phyloP scores from a whole-genome alignment of 2,888 invertebrate genomes.

The Philonicus albiceps region DNA sequence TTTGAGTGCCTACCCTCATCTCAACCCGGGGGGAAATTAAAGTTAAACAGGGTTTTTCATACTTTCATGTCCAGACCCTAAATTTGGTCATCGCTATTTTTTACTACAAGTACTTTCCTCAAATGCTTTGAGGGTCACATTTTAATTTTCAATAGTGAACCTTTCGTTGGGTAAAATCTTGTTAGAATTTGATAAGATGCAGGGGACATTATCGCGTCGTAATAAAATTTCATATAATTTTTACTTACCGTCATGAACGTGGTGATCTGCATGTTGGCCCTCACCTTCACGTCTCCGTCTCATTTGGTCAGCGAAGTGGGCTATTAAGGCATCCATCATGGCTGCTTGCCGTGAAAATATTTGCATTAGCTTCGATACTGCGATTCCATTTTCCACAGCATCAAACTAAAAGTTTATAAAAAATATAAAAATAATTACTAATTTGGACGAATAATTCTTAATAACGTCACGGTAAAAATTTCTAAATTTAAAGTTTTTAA shows the following conservation, averaged over 20 bases:
- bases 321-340: conserved; percentile 87
- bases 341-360: conserved; percentile 75
- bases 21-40: neutral
- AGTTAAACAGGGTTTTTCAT: neutral
- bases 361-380: conserved; percentile 63
- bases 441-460: neutral
- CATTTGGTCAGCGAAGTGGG: conserved; percentile 81
- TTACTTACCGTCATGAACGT: conserved; percentile 62
- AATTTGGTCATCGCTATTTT: neutral
- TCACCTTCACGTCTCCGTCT: conserved; percentile 68
- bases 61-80: neutral
- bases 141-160: neutral
- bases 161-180: neutral
- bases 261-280: conserved; percentile 58
- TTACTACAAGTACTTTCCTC: neutral
- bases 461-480: too few species aligned
- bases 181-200: neutral
- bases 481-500: too few species aligned
- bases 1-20: neutral
- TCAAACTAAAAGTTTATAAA: conserved; percentile 58
- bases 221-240: neutral
- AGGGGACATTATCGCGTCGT: neutral
- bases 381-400: conserved; percentile 62
- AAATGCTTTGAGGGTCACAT: neutral
- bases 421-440: neutral